Base-by-base conservation (phyloP, 92 coral and sea anemone species). In the Porites lobata region DNA sequence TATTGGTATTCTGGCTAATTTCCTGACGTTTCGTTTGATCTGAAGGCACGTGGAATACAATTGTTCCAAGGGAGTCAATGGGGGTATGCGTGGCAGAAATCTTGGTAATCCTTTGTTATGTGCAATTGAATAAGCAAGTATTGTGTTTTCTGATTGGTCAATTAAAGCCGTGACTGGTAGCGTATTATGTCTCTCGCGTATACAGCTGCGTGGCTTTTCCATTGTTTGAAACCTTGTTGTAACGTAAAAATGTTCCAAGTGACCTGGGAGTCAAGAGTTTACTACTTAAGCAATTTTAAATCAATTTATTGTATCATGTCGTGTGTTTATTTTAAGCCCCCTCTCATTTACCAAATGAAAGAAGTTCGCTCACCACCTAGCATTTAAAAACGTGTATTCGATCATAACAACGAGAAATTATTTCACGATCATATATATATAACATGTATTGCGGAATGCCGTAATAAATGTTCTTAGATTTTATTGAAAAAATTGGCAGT, bases 61-160 rank as follows among this genome's bases (percentile, higher is more conserved):
- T 81, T 81, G 75, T 88, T 73, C 57, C 77, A 73, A 1, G 73
- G 79, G 57, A 22, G 19, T 79, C 85, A 87, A 80, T 81, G 84
- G 86, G 86, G 52, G 61, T 61, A 52, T 88, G 91, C 91, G 91
- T 88, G 91, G 91, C 91, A 88, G 75, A 61, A 75, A 22, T 81
- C 80, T 65, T 64, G 87, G 87, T 74, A 84, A 73, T 76, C 74
- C 87, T 74, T 84, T 84, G 87, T 84, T 50, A 11, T 51, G 52
- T 73, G 10, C 65, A 74, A 61, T 74, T 73, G 79, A 72, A 38
- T 51, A 72, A 63, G 65, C 79, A 62, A 61, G 72, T 62, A 22
- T 50, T 4, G 50, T 1, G 63, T 32, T 8, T 53, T 84, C 47
- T 84, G 87, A 84, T 84, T 84, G 87, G 87, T 50, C 18, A 9